Evolutionary conservation across 1,140 invertebrate species (phyloP), one percentile per base, ranked within the genome.

Genomic region (Notospermus geniculatus): DNA sequence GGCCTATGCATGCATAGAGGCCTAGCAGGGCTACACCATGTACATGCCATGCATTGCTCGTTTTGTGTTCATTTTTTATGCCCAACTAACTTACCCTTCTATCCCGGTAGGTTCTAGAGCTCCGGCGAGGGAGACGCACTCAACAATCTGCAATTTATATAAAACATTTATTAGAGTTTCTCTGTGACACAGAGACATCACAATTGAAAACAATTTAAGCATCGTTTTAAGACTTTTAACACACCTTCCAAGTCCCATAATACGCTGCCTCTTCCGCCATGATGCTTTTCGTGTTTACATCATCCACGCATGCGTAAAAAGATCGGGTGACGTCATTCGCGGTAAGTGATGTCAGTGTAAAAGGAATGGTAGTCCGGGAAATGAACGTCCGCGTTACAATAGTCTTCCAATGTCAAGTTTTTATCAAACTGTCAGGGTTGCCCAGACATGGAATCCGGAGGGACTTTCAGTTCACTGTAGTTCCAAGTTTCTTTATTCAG

Each of bases 41-140:
- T 29, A 32, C 2, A 41, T 25, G 15, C 56, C 28, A 2, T n/a
- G 4, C 5, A 29, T 57, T 52, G 39, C 52, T n/a, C n/a, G n/a
- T n/a, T n/a, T n/a, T n/a, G n/a, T n/a, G n/a, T n/a, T n/a, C n/a
- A n/a, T n/a, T n/a, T n/a, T n/a, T n/a, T n/a, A n/a, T n/a, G n/a
- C n/a, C n/a, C n/a, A n/a, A 64, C 52, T 39, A 41, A 68, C 73
- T 75, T 77, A 85, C 84, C 85, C 85, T 75, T 85, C 84, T 67
- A 86, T 83, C 66, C 82, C 82, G 27, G 80, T 80, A 23, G 80
- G 80, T 70, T 83, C 81, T 30, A 79, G 76, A 29, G 75, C 74
- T 41, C 81, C 77, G 27, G 77, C 74, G n/a, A 81, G 69, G 9
- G 84, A 82, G 30, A 81, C 73, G 74, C 82, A 84, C 60, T 83